Evolutionary conservation across 2,888 invertebrate genomes (phyloP).

Genomic region (Petrolisthes manimaculis): DNA sequence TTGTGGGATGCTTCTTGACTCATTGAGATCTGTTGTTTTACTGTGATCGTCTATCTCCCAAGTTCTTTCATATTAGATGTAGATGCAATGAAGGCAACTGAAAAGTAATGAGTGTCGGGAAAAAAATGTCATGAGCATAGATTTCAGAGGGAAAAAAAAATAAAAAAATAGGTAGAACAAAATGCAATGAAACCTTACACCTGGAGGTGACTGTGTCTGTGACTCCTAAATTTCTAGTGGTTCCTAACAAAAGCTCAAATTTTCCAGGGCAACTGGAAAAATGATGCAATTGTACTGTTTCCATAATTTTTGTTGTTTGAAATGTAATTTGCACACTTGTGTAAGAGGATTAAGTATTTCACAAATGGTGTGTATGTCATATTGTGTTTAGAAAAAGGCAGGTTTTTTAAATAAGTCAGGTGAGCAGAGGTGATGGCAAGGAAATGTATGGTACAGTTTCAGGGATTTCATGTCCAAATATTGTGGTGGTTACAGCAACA

Average conservation of each 20-base stretch:
- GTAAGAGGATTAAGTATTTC: neutral
- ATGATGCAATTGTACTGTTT: neutral
- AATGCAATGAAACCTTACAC: neutral
- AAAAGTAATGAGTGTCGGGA: no score
- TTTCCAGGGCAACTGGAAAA: neutral
- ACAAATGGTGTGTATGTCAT: neutral
- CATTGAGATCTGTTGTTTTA: no score
- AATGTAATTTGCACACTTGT: neutral
- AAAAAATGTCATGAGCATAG: no score
- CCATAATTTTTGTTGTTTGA: neutral
- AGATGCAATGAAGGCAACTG: no score
- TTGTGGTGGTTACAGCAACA: no score
- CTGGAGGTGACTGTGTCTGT: neutral
- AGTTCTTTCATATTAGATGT: no score
- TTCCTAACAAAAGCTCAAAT: slow-evolving; percentile 16
- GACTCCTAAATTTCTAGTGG: neutral
- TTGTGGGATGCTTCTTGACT: no score
- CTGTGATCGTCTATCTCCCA: no score
- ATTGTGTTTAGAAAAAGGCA: neutral
- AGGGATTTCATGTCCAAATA: neutral
- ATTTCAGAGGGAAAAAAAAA: no score
- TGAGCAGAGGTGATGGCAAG: neutral
- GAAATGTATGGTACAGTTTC: neutral
- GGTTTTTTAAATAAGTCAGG: neutral
- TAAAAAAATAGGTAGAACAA: no score